phyloP scores from a whole-genome alignment of 30 jellyfish, hydroid and myxozoan species.

The Turritopsis dohrnii region DNA sequence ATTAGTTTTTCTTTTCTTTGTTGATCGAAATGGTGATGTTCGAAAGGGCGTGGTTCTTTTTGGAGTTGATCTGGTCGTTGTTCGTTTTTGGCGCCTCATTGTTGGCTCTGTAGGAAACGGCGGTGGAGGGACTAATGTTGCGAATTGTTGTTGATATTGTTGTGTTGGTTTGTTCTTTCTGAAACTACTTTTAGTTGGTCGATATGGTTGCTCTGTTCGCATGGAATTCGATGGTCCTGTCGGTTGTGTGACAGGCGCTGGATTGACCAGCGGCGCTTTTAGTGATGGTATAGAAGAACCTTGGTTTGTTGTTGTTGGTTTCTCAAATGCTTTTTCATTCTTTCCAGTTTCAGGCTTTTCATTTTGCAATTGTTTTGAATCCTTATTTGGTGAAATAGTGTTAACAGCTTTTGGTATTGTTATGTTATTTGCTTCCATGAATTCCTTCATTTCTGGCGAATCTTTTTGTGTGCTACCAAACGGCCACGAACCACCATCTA shows the following conservation, averaged over 20 bases:
- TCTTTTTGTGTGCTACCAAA: conserved; percentile 17
- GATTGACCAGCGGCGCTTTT: not conserved
- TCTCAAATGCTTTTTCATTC: not conserved
- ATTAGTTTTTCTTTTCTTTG: conserved; percentile 7
- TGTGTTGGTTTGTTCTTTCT: conserved; percentile 10
- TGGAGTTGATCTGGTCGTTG: conserved; percentile 16
- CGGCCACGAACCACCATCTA: conserved; percentile 73
- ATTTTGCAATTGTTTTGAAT: not conserved
- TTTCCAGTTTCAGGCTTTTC: not conserved
- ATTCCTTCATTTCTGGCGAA: not conserved
- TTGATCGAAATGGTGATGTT: conserved; percentile 1
- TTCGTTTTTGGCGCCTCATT: conserved; percentile 7
- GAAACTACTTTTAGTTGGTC: conserved; percentile 22
- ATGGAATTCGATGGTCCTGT: conserved; percentile 35
- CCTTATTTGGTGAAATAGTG: not conserved
- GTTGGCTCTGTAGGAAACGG: conserved; percentile 15
- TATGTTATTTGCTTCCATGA: conserved; percentile 7
- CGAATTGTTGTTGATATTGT: not conserved
- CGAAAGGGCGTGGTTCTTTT: conserved; percentile 16
- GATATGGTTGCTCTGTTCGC: conserved; percentile 36
- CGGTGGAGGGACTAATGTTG: conserved; percentile 10
- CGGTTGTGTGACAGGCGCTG: conserved; percentile 31
- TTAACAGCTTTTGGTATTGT: not conserved
- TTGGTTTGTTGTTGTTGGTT: not conserved
- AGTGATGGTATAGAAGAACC: conserved; percentile 2